Evolutionary conservation across 2,113 vertebrate genomes (phyloP).

Genomic region (Opisthocomus hoazin): DNA sequence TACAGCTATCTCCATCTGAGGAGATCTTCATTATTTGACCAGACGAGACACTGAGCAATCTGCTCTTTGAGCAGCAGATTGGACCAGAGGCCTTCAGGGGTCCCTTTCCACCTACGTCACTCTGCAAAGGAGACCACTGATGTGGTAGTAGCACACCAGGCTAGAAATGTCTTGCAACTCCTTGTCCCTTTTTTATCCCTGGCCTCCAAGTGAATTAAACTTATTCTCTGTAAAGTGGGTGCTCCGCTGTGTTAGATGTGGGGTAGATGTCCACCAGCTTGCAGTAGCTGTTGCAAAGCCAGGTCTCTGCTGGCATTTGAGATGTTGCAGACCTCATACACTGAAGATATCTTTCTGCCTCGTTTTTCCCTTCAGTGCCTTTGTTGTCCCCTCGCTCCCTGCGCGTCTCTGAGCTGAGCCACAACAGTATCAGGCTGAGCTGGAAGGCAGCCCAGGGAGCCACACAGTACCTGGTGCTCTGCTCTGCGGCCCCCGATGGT

Average conservation of each 20-base stretch:
- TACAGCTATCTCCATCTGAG: not conserved
- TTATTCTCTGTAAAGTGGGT: fast-evolving
- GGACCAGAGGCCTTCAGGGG: not conserved
- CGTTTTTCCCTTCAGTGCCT: slow-evolving; percentile 67
- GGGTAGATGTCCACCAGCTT: not conserved
- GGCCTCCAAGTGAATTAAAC: not conserved
- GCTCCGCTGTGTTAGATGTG: not conserved
- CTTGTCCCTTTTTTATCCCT: not conserved
- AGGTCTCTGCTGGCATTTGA: not conserved
- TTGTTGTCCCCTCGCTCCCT: slow-evolving; percentile 76
- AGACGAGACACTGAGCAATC: not conserved
- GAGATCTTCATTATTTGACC: not conserved
- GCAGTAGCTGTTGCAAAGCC: not conserved
- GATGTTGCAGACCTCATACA: not conserved
- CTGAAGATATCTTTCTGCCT: not conserved
- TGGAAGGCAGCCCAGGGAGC: slow-evolving; percentile 80
- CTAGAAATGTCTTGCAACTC: not conserved
- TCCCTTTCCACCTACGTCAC: not conserved
- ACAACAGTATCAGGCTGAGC: slow-evolving; percentile 76
- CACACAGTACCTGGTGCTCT: slow-evolving; percentile 86
- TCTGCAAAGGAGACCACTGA: not conserved
- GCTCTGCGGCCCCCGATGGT: slow-evolving; percentile 74
- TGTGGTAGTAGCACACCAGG: not conserved
- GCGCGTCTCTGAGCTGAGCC: slow-evolving; percentile 75
- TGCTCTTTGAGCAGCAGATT: not conserved